Evolutionary conservation across 2,113 vertebrate species (phyloP), one percentile per base, ranked within the genome.

Genomic region (Hypomesus transpacificus): DNA sequence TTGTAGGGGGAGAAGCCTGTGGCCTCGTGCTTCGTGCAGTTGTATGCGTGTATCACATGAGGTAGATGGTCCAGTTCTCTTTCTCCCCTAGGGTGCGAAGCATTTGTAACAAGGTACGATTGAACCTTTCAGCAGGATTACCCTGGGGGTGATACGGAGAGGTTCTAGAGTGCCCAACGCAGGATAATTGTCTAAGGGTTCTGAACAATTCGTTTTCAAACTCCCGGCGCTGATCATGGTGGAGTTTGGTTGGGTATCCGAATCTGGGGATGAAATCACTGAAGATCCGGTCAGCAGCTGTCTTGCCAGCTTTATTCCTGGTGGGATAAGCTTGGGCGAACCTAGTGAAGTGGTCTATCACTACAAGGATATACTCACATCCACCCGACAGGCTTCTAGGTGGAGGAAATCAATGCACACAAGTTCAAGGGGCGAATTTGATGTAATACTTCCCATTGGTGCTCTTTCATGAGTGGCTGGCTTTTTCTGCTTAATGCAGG

Each of bases 211-310:
- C 24, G 24, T 24, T 24, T 24, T 2, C 24, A 24, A 77, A 63
- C 2, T 80, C 69, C 2, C 50, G 13, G 13, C 75, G 53, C 16
- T 75, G 75, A 56, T 78, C 73, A 28, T 78, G 74, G 18, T 79
- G 68, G 9, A 80, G 51, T 8, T 73, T 79, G n/a, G 16, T 11
- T 1, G 69, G 81, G 17, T 58, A 81, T 3, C 79, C 68, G 51
- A 83, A 83, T 2, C 58, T 17, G 26, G 69, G 78, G 1, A 82
- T 74, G 50, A 51, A 77, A 18, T 80, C 75, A 66, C 74, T 77
- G 31, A 81, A 81, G 0, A 74, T 39, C 3, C 22, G 26, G 1
- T 68, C 79, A 18, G 52, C 64, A 7, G 78, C 78, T 1, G 78
- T 80, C 17, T 69, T 78, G 0, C 60, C 70, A 7, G 65, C 8